Conservation (phyloP, 2,113 vertebrate species). For the Clarias magur region DNA sequence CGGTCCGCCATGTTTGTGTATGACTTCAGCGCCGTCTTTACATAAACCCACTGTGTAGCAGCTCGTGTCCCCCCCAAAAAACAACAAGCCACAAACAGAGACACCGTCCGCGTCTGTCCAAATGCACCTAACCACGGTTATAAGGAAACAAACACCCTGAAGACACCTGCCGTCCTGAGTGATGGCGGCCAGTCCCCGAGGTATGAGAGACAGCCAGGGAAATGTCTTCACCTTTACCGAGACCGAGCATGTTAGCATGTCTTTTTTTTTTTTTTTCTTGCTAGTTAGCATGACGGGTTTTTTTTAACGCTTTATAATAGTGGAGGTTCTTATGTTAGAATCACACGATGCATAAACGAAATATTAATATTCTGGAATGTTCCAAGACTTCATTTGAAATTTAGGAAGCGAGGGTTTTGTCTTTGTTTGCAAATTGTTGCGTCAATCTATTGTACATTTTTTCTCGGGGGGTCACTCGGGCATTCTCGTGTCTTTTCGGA, state of each 20-base stretch:
- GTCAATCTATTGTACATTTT: background rate
- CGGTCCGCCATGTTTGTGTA: constrained; percentile 39
- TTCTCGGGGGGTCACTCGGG: background rate
- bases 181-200: constrained; percentile 70
- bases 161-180: constrained; percentile 52
- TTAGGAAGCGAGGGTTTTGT: background rate
- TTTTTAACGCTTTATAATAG: background rate
- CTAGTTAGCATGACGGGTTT: background rate
- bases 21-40: background rate
- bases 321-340: background rate
- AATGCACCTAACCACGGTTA: constrained; percentile 57
- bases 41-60: background rate
- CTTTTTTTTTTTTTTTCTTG: background rate
- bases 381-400: background rate
- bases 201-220: constrained; percentile 57
- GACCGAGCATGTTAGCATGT: too few relatives aligned
- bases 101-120: background rate
- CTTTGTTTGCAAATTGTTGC: background rate
- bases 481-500: background rate
- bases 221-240: background rate
- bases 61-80: constrained; percentile 9
- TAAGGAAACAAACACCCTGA: constrained; percentile 43
- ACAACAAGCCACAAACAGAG: background rate
- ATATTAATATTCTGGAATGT: background rate
- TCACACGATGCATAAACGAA: accelerated